phyloP scores from a whole-genome alignment of 1,140 invertebrate species.

The Coenobita brevimanus region DNA sequence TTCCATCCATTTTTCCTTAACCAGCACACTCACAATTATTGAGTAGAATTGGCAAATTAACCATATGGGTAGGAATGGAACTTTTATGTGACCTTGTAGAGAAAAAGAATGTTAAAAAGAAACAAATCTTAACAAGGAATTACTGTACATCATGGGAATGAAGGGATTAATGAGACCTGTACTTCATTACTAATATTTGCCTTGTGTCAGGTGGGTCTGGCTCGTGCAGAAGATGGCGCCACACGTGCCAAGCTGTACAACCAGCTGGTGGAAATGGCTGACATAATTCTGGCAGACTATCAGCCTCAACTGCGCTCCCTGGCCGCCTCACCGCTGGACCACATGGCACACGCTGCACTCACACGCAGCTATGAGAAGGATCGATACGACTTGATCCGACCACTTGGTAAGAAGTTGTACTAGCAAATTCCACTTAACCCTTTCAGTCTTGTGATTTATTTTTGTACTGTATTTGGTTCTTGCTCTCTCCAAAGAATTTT shows the following conservation, averaged over 20 bases:
- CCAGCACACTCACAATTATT: no score
- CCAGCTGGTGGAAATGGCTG: conserved; percentile 83
- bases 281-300: conserved; percentile 84
- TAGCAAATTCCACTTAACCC: no score
- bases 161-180: no score
- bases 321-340: conserved; percentile 10
- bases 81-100: no score
- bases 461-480: no score
- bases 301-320: conserved; percentile 72
- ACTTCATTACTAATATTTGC: no score
- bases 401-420: conserved; percentile 31
- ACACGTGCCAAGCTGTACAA: conserved; percentile 77
- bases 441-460: no score
- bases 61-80: no score
- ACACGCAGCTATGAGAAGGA: conserved; percentile 23
- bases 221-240: conserved; percentile 73
- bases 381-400: conserved; percentile 44
- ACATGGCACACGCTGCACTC: conserved; percentile 29
- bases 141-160: no score
- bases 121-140: not conserved
- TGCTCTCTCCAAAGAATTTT: no score
- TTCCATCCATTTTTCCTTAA: no score
- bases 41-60: no score
- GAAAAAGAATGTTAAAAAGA: not conserved
- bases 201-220: conserved; percentile 69